Conservation (phyloP, 2,797 vertebrate species). For the Triplophysa bombifrons region DNA sequence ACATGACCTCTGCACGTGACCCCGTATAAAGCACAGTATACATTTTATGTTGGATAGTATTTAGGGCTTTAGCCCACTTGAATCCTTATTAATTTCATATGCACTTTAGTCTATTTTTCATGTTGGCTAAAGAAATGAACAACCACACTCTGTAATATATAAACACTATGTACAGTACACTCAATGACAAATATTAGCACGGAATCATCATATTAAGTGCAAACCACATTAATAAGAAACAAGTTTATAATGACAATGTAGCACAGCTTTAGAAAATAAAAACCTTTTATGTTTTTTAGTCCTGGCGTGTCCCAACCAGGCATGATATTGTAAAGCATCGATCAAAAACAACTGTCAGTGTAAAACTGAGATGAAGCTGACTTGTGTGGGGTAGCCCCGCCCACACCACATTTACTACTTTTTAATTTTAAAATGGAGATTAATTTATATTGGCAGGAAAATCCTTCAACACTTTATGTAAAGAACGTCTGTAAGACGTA, state of each 20-base stretch:
- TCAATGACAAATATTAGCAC: background rate
- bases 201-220: background rate
- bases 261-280: background rate
- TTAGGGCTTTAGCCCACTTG: background rate
- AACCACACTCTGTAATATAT: background rate
- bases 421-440: too few relatives aligned
- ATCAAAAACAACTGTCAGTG: background rate
- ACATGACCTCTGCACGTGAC: too few relatives aligned
- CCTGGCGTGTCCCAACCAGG: background rate
- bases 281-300: background rate
- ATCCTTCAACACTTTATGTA: background rate
- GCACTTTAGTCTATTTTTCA: too few relatives aligned
- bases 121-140: too few relatives aligned
- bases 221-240: background rate
- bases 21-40: too few relatives aligned
- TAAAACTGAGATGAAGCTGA: too few relatives aligned
- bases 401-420: background rate
- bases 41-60: too few relatives aligned
- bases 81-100: background rate
- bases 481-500: too few relatives aligned
- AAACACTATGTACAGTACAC: background rate
- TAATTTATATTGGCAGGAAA: background rate
- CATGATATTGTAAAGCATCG: background rate
- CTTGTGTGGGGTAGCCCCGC: too few relatives aligned
- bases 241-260: too few relatives aligned